These are phyloP conservation scores for Drosophila navojoa DNA, from an alignment of 1,140 invertebrate species.

Conservation along the genomic window DNA sequence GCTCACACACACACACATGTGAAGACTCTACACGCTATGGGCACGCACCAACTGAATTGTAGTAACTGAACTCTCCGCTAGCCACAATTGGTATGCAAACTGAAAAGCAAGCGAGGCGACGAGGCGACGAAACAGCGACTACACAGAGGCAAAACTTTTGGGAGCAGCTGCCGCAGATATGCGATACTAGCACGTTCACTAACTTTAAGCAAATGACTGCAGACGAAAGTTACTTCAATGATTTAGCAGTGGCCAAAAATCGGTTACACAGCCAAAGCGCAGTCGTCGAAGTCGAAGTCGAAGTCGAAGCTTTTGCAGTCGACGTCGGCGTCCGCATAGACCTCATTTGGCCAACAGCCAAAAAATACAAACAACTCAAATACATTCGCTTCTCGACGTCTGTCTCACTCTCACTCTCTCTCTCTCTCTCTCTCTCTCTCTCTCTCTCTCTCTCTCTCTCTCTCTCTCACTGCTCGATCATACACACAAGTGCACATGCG, in stretches of 20 bases:
- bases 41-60: slow-evolving; percentile 20
- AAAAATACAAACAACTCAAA: slow-evolving; percentile 29
- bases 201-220: slow-evolving; percentile 84
- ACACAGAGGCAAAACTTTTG: slow-evolving; percentile 17
- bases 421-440: background rate
- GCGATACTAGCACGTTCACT: slow-evolving; percentile 84
- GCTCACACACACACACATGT: background rate
- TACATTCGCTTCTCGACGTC: background rate
- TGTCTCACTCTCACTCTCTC: background rate
- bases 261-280: slow-evolving; percentile 72
- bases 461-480: background rate
- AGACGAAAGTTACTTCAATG: slow-evolving; percentile 83
- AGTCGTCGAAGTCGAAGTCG: slow-evolving; percentile 7
- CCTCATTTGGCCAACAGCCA: slow-evolving; percentile 36
- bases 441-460: background rate
- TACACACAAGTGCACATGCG: background rate
- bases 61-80: background rate
- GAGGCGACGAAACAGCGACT: slow-evolving; percentile 1
- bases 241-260: slow-evolving; percentile 84
- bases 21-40: background rate
- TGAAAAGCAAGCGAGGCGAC: background rate
- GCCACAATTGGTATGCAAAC: slow-evolving; percentile 8
- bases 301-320: slow-evolving; percentile 45
- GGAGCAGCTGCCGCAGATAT: slow-evolving; percentile 62
- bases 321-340: slow-evolving; percentile 27